Base-by-base conservation (phyloP, 2,797 vertebrate species). In the Acanthis flammea region DNA sequence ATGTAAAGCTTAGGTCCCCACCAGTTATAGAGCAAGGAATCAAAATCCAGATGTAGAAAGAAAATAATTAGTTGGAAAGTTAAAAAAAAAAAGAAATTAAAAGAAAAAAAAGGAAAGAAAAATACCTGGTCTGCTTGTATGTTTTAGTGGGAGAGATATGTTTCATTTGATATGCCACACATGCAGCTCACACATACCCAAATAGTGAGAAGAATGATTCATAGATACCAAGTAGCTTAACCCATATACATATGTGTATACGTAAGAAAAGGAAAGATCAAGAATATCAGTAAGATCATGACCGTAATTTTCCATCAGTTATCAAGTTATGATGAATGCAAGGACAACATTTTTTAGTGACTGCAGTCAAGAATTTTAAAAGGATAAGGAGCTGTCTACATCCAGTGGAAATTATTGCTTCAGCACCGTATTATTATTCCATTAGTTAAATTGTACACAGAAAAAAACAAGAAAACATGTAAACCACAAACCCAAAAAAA, bases 71-170 rank as follows among this genome's bases (percentile, higher is more conserved):
- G 2, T 50, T 45, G 6, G 3, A 44, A 30, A 60, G 3, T 4
- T 8, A 11, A 27, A 42, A 1, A 5, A 21, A 6, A 9, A n/a
- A 37, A 1, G 2, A 28, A 33, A 9, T 42, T 51, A 33, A 33
- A 30, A 51, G 9, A 11, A 14, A 30, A 33, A 19, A 7, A 63
- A 28, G 3, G 8, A 65, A 47, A 3, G 12, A 24, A 35, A 45
- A 58, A 19, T 61, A 7, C 11, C 7, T 41, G 14, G 1, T 16
- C 22, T 42, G 3, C 48, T 12, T 21, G 10, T 63, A 47, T 8
- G 0, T 25, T 79, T 62, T 24, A 66, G 3, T 48, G 30, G 28
- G 12, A 81, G 12, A 76, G 7, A 12, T 9, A 42, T 7, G 3
- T 73, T 77, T 74, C 17, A 24, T 86, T 91, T 80, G 12, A 45